These are phyloP conservation scores for Cheirogaleus medius DNA, from an alignment of 2,113 vertebrate genomes.

Conservation along the genomic window DNA sequence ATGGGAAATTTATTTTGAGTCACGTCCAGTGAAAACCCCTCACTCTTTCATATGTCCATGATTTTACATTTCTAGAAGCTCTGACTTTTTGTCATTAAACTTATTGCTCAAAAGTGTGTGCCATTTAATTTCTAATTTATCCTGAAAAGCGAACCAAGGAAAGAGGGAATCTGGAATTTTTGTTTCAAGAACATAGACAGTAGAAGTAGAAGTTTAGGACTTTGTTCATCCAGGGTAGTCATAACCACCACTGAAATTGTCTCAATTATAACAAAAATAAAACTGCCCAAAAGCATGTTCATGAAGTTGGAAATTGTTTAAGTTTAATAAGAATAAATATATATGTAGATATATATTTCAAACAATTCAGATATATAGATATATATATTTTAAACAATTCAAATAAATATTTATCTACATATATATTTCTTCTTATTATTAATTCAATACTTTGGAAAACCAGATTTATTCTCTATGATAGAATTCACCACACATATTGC, in stretches of 20 bases:
- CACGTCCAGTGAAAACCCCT: background rate
- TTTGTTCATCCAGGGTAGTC: background rate
- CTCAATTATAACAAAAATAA: background rate
- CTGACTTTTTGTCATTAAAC: background rate
- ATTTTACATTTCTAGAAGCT: background rate
- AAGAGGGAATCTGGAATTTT: background rate
- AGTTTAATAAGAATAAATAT: background rate
- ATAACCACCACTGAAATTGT: background rate
- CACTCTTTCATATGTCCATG: background rate
- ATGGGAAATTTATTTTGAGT: background rate
- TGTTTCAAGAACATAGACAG: background rate
- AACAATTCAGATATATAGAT: too few relatives aligned
- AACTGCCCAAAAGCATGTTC: background rate
- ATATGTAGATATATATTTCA: background rate
- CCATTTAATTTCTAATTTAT: slow-evolving; percentile 1
- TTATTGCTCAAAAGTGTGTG: background rate
- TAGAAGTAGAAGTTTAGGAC: background rate
- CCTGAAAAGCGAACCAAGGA: background rate
- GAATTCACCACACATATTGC: background rate
- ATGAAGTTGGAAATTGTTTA: background rate
- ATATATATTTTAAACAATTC: too few relatives aligned
- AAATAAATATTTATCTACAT: background rate
- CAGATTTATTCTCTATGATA: background rate
- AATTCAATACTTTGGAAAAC: background rate
- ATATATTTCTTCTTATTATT: background rate